Conservation (phyloP, 2,113 vertebrate species). For the Percina caprodes region DNA sequence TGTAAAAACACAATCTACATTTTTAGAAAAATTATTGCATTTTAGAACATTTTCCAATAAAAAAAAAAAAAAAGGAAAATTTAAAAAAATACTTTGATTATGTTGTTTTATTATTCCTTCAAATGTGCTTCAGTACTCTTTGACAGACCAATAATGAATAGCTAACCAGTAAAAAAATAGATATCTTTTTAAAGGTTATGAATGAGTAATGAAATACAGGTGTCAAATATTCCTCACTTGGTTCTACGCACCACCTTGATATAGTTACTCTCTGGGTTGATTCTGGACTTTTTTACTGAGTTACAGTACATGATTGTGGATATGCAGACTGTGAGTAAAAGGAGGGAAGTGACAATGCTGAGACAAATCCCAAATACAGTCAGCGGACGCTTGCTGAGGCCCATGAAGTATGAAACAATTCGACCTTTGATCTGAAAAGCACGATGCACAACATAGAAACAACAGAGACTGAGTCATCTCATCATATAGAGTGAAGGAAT, state of each 20-base stretch:
- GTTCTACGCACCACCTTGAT: slow-evolving; percentile 88
- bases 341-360: slow-evolving; percentile 84
- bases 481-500: slow-evolving; percentile 42
- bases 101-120: neutral
- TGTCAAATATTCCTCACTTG: slow-evolving; percentile 62
- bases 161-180: slow-evolving; percentile 49
- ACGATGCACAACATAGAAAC: slow-evolving; percentile 83
- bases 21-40: neutral
- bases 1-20: neutral
- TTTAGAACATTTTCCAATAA: neutral
- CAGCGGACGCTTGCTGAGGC: slow-evolving; percentile 89
- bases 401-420: slow-evolving; percentile 90
- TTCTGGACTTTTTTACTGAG: slow-evolving; percentile 88
- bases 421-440: slow-evolving; percentile 91
- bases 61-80: neutral
- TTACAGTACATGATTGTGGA: slow-evolving; percentile 90
- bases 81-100: neutral
- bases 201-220: slow-evolving; percentile 9
- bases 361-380: slow-evolving; percentile 90
- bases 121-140: slow-evolving; percentile 86
- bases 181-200: slow-evolving; percentile 12
- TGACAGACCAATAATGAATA: slow-evolving; percentile 81
- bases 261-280: slow-evolving; percentile 89
- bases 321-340: slow-evolving; percentile 89
- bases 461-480: slow-evolving; percentile 61